These are phyloP conservation scores for Drosophila arizonae DNA, from an alignment of 1,140 invertebrate species.

Conservation along the genomic window DNA sequence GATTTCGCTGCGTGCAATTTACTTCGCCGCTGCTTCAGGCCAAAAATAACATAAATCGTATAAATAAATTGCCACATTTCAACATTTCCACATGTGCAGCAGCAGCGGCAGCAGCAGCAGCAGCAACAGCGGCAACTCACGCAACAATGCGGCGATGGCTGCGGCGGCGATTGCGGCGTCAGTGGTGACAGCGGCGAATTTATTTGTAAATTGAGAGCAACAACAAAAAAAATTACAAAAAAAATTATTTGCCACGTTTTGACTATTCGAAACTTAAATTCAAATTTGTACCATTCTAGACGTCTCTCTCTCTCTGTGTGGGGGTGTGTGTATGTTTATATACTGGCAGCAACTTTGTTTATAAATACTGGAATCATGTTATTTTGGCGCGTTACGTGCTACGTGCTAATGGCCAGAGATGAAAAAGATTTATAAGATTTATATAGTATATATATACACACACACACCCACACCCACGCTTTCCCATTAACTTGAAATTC, in stretches of 20 bases:
- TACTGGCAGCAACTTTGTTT: constrained; percentile 59
- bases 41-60: constrained; percentile 50
- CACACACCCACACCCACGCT: constrained; percentile 12
- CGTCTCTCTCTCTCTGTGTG: constrained; percentile 28
- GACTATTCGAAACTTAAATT: constrained; percentile 7
- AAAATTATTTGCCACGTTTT: constrained; percentile 12
- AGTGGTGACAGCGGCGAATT: constrained; percentile 42
- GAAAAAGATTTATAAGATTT: constrained; percentile 74
- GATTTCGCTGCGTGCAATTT: constrained; percentile 49
- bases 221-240: background rate
- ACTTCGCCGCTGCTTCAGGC: constrained; percentile 28
- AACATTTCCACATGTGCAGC: constrained; percentile 48
- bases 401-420: constrained; percentile 47
- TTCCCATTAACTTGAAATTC: constrained; percentile 51
- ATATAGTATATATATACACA: constrained; percentile 42
- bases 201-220: constrained; percentile 36
- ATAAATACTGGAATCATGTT: constrained; percentile 41
- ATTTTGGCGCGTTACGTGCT: constrained; percentile 58
- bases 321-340: constrained; percentile 39
- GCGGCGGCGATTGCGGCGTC: constrained; percentile 21
- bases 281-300: constrained; percentile 18
- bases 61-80: constrained; percentile 53
- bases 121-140: constrained; percentile 23
- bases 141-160: constrained; percentile 32
- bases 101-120: constrained; percentile 1